Evolutionary conservation across 2,113 vertebrate genomes (phyloP).

Genomic region (Catharus fuscescens): DNA sequence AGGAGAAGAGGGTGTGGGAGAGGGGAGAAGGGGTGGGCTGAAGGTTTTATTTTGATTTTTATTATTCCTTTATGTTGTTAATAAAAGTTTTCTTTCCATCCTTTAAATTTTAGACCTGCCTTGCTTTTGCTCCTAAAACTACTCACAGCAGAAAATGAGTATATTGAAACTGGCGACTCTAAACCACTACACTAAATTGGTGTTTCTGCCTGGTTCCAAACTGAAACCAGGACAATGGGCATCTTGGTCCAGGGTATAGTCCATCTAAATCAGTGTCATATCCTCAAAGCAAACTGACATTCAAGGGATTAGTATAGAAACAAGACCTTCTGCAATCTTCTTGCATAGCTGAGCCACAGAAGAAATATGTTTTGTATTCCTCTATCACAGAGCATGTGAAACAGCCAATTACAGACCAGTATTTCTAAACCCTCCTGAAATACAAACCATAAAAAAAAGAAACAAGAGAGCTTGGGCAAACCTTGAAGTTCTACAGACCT

Average conservation of each 20-base stretch:
- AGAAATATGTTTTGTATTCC: neutral
- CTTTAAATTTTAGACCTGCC: too few species aligned
- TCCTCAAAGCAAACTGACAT: neutral
- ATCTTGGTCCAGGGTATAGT: neutral
- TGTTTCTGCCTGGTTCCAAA: too few species aligned
- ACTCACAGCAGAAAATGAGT: too few species aligned
- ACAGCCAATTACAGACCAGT: neutral
- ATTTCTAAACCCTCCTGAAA: neutral
- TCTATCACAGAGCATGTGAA: neutral
- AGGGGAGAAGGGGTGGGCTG: too few species aligned
- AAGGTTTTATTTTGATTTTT: too few species aligned
- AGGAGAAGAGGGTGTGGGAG: too few species aligned
- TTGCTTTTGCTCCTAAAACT: too few species aligned
- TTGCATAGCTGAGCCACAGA: neutral
- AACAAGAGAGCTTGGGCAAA: neutral
- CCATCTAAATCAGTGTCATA: neutral
- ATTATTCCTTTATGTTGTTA: too few species aligned
- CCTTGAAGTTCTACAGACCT: neutral
- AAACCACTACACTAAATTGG: too few species aligned
- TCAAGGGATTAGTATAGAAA: neutral
- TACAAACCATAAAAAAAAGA: neutral
- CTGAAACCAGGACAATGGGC: too few species aligned
- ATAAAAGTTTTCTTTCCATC: too few species aligned
- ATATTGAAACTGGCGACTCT: too few species aligned
- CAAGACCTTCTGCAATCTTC: neutral